Base-by-base conservation (phyloP, 2,888 invertebrate species). In the Parnassius smintheus region DNA sequence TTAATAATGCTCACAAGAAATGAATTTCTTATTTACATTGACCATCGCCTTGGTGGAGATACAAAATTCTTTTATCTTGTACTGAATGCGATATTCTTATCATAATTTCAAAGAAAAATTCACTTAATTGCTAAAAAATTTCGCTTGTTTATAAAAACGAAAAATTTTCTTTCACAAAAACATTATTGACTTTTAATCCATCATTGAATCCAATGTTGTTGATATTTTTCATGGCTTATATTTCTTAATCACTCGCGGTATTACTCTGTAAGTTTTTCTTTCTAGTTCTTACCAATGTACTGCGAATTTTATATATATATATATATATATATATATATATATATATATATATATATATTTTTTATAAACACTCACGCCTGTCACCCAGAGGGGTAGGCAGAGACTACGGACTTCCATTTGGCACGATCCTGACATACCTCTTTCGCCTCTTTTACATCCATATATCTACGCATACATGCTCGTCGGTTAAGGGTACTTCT, bases 51-150 rank as follows among this genome's bases (percentile, higher is more conserved):
- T 71, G 73, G 71, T 71, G 71, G 71, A 80, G 76, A 81, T 81
- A 56, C 35, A 83, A 83, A 78, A 80, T 82, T 85, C 81, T 85
- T 86, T 87, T 85, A 88, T 85, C 83, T 77, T 68, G 66, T 72
- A 70, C 70, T 86, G 76, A 88, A 88, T 82, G 73, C 80, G 82
- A 86, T 86, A 82, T 85, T 88, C 87, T 80, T 78, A 73, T 75
- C 75, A 72, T 75, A 77, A 82, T 81, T 77, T 77, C 74, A 76
- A 81, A 82, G 80, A 78, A 83, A 84, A 83, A 83, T 80, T 81
- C 77, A 80, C 80, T 78, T 88, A 87, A 88, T 88, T 88, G 87
- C 82, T 73, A 70, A 66, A 72, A 68, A 44, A 77, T 74, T 74
- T 74, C 83, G 42, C 48, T 50, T 49, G 41, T 55, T 78, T 77